Percentiles rank a stretch among this genome's conserved stretches.
phyloP scores from a whole-genome alignment of 2,113 vertebrate species.

The Cygnus buccinator region DNA sequence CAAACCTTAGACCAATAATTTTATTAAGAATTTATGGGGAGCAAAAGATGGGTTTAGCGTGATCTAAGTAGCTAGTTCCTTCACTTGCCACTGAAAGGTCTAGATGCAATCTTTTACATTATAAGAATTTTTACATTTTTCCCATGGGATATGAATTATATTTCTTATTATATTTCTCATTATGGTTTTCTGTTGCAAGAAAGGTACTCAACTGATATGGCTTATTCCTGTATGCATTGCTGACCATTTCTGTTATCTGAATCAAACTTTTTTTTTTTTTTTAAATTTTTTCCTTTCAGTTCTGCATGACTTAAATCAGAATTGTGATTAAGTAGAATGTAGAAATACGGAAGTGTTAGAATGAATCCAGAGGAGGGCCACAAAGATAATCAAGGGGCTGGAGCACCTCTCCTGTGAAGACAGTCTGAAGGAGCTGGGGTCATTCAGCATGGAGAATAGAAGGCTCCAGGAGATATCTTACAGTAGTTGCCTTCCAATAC shows the following conservation, averaged over 20 bases:
- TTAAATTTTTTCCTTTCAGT: neutral
- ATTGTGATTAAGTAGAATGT: neutral
- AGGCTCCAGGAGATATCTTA: no score
- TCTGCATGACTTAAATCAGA: neutral
- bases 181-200: neutral
- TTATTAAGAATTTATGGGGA: neutral
- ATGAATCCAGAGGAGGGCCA: no score
- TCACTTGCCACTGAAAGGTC: neutral
- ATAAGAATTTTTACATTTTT: neutral
- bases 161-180: no score
- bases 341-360: neutral
- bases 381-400: no score
- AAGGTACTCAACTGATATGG: neutral
- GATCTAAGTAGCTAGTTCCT: neutral
- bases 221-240: neutral
- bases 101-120: rapidly evolving
- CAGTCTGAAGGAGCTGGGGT: no score
- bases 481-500: no score
- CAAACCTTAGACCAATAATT: neutral
- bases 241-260: neutral
- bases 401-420: no score
- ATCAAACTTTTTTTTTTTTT: neutral
- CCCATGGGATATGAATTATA: no score
- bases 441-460: no score
- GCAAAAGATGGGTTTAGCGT: neutral